phyloP scores from a whole-genome alignment of 64 coral and sea anemone species.

The Porites australiensis region DNA sequence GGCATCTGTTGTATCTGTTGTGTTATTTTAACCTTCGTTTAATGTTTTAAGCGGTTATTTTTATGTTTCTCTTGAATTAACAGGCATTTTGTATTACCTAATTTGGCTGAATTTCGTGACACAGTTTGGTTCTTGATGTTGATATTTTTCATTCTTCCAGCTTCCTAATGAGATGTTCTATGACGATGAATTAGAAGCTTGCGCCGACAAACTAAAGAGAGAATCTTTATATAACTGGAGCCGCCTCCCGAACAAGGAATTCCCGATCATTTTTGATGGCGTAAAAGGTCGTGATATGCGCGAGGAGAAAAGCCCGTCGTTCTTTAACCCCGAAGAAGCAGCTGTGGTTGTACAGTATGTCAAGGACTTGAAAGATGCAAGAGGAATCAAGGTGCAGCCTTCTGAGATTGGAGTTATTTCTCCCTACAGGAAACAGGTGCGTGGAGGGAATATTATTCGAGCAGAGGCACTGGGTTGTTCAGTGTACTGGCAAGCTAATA shows the following conservation, averaged over 20 bases:
- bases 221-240: constrained; percentile 72
- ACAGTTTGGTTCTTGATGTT: background rate
- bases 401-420: constrained; percentile 72
- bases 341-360: constrained; percentile 49
- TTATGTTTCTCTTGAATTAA: too few relatives aligned
- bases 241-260: constrained; percentile 59
- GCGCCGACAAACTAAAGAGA: constrained; percentile 53
- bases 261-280: constrained; percentile 71
- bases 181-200: constrained; percentile 71
- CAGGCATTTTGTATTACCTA: too few relatives aligned
- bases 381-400: constrained; percentile 58
- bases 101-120: too few relatives aligned
- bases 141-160: constrained; percentile 17
- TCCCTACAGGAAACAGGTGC: constrained; percentile 74
- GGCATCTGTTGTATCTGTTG: too few relatives aligned
- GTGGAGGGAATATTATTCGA: background rate
- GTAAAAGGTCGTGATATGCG: constrained; percentile 61
- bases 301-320: constrained; percentile 69
- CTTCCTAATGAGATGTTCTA: constrained; percentile 81
- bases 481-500: too few relatives aligned
- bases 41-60: too few relatives aligned
- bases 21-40: too few relatives aligned
- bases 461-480: too few relatives aligned
- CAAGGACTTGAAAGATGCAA: constrained; percentile 53
- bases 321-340: constrained; percentile 79